Evolutionary conservation across 2,797 vertebrate species (phyloP).

Genomic region (Bovichtus diacanthus): DNA sequence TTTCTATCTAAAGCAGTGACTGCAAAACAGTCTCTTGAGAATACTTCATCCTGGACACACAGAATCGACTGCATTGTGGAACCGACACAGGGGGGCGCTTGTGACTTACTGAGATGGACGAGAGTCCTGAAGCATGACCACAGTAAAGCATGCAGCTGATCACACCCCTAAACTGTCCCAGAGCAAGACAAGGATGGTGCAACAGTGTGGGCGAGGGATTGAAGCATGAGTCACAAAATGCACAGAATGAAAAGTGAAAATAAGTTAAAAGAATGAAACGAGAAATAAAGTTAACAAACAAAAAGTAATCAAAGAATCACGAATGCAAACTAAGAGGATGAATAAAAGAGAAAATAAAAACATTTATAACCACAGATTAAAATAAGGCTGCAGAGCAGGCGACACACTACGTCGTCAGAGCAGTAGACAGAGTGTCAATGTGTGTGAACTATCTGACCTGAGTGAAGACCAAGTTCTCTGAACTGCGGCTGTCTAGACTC

Average conservation of each 20-base stretch:
- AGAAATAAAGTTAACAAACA: conserved; percentile 34
- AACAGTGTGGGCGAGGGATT: conserved; percentile 54
- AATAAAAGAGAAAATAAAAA: conserved; percentile 28
- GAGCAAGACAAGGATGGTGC: conserved; percentile 82
- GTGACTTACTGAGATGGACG: conserved; percentile 89
- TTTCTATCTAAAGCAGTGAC: conserved; percentile 8
- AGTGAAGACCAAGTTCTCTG: conserved; percentile 97
- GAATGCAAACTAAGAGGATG: conserved; percentile 43
- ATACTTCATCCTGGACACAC: conserved; percentile 32
- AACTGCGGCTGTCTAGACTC: conserved; percentile 97
- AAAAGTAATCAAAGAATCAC: conserved; percentile 23
- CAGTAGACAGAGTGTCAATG: neutral
- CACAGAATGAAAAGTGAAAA: conserved; percentile 53
- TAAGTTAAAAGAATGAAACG: conserved; percentile 41
- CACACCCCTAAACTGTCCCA: conserved; percentile 86
- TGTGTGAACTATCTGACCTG: conserved; percentile 88
- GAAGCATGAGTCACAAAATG: conserved; percentile 63
- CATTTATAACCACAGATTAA: conserved; percentile 1
- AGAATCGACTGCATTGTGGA: conserved; percentile 49
- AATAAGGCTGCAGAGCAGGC: neutral
- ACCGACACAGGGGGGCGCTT: conserved; percentile 77
- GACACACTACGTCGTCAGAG: neutral
- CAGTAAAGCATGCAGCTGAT: conserved; percentile 87
- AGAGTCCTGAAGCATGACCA: conserved; percentile 81
- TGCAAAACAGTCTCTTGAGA: conserved; percentile 28